These are phyloP conservation scores for Clitarchus hookeri DNA, from an alignment of 2,888 invertebrate species.

Conservation along the genomic window DNA sequence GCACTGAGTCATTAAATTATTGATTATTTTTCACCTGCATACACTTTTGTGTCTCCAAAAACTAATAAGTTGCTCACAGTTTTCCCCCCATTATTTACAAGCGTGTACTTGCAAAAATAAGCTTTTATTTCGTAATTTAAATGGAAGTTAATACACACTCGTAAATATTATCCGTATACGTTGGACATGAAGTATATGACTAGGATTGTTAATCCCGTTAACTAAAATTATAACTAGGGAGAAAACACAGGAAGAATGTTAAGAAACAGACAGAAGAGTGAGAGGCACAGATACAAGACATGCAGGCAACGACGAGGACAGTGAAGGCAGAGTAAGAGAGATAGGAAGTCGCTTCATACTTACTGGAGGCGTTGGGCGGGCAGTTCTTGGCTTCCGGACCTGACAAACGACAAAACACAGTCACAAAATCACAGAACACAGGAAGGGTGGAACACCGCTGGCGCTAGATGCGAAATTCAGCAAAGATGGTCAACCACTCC, in stretches of 20 bases:
- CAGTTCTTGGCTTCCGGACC: constrained; percentile 65
- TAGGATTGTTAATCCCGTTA: neutral
- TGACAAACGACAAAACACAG: constrained; percentile 47
- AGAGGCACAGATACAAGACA: neutral
- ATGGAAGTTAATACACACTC: too few relatives aligned
- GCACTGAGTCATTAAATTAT: too few relatives aligned
- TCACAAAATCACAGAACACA: constrained; percentile 37
- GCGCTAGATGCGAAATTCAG: too few relatives aligned
- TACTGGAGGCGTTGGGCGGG: constrained; percentile 63
- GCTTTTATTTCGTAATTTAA: too few relatives aligned
- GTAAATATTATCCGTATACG: too few relatives aligned
- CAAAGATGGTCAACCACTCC: neutral
- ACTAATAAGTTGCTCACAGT: too few relatives aligned
- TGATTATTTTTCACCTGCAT: too few relatives aligned
- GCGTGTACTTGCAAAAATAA: too few relatives aligned
- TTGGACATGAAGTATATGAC: too few relatives aligned
- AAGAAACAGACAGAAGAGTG: neutral
- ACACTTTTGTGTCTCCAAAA: too few relatives aligned
- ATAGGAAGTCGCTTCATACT: constrained; percentile 53
- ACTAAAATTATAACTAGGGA: neutral
- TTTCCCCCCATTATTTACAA: too few relatives aligned
- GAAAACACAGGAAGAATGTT: constrained; percentile 1
- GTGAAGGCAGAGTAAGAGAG: constrained; percentile 21
- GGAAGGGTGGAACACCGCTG: neutral
- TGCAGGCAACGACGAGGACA: constrained; percentile 2